Percentiles rank a stretch among this genome's conserved stretches.
These are phyloP conservation scores for Cheilosia vernalis DNA, from an alignment of 2,888 invertebrate genomes.

Conservation along the genomic window DNA sequence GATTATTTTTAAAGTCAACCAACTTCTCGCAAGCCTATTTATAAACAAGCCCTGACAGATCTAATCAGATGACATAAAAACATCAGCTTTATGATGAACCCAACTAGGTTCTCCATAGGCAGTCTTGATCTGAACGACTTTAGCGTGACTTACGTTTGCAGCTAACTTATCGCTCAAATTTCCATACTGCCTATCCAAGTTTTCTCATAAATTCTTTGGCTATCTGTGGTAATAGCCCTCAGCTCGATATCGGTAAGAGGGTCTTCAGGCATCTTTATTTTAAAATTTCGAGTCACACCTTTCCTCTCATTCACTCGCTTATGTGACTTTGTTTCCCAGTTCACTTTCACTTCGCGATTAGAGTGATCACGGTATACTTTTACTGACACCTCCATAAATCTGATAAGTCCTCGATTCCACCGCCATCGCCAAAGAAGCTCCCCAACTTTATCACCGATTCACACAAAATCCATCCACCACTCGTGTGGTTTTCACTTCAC, in stretches of 20 bases:
- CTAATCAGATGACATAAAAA: no score
- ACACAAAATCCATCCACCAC: not conserved
- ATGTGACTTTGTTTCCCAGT: not conserved
- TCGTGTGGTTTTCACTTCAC: conserved; percentile 37
- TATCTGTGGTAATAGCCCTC: not conserved
- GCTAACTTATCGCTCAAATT: not conserved
- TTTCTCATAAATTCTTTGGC: not conserved
- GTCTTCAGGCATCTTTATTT: not conserved
- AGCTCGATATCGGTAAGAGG: not conserved
- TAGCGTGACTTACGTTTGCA: not conserved
- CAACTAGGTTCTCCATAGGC: no score
- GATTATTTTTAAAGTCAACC: no score
- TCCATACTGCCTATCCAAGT: not conserved
- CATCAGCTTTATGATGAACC: no score
- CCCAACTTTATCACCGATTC: not conserved
- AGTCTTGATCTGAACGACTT: no score
- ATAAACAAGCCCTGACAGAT: no score
- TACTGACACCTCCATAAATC: not conserved
- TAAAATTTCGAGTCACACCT: not conserved
- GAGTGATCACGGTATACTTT: not conserved
- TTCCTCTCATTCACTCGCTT: not conserved
- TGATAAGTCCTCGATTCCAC: not conserved
- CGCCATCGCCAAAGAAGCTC: not conserved
- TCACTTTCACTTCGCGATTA: conserved; percentile 9
- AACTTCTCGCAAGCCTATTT: no score